Evolutionary conservation across 2,797 vertebrate genomes (phyloP).

Genomic region (Pangasius larnaudii): DNA sequence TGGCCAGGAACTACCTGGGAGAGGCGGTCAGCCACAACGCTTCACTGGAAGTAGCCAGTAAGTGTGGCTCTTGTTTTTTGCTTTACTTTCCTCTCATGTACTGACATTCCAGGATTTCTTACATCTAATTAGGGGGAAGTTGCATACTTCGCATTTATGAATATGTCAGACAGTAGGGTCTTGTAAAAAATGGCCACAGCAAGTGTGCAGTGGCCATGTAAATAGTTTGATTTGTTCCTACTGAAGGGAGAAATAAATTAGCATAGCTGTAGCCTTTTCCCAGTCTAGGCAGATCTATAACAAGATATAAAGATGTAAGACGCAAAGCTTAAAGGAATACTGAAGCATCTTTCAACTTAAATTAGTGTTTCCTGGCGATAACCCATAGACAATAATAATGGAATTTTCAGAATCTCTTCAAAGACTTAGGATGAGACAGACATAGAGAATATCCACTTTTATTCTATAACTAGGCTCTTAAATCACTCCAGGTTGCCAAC

Average conservation of each 20-base stretch:
- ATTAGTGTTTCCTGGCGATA: not conserved
- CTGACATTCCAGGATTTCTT: conserved; percentile 1
- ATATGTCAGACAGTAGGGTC: conserved; percentile 10
- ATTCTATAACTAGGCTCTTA: conserved; percentile 13
- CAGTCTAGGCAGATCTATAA: not conserved
- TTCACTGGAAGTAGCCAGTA: conserved; percentile 95
- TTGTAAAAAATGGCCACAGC: not conserved
- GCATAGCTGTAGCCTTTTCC: not conserved
- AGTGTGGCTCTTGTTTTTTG: conserved; percentile 67
- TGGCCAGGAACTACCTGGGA: conserved; percentile 93
- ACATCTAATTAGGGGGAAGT: not conserved
- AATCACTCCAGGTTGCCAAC: not conserved
- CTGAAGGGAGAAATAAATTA: conserved; percentile 13
- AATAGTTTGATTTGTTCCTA: conserved; percentile 22
- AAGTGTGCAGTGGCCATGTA: not conserved
- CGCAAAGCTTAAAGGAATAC: not conserved
- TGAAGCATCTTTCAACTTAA: not conserved
- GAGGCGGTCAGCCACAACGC: conserved; percentile 94
- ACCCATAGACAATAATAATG: not conserved
- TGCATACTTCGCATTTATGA: conserved; percentile 2
- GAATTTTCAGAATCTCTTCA: not conserved
- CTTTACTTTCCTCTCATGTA: not conserved
- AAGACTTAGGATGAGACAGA: not conserved
- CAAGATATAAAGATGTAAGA: not conserved
- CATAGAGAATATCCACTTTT: conserved; percentile 19